These are phyloP conservation scores for Eonycteris spelaea DNA, from an alignment of 2,113 vertebrate genomes.

Conservation along the genomic window DNA sequence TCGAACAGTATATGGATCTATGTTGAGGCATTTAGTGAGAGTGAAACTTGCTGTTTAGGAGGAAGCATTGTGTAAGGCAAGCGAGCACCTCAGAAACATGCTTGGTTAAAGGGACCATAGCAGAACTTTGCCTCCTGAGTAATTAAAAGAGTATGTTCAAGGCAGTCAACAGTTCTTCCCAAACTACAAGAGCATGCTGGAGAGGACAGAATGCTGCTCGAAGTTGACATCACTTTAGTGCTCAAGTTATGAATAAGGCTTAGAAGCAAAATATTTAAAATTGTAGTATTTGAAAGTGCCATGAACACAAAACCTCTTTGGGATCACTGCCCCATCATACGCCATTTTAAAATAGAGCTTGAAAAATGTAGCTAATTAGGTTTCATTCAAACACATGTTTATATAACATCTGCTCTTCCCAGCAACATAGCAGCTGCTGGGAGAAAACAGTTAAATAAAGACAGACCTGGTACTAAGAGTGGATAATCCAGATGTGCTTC, in stretches of 20 bases:
- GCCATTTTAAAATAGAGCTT: slow-evolving; percentile 45
- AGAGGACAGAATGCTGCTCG: neutral
- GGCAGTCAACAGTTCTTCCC: neutral
- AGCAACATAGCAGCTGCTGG: slow-evolving; percentile 22
- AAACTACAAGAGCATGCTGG: neutral
- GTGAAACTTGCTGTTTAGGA: neutral
- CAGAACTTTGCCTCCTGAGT: neutral
- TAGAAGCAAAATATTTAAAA: neutral
- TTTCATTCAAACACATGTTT: slow-evolving; percentile 61
- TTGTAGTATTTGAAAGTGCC: neutral
- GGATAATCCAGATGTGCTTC: neutral
- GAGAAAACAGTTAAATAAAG: neutral
- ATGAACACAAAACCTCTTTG: slow-evolving; percentile 17
- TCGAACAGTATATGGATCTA: neutral
- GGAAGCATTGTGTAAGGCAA: neutral
- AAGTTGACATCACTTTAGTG: fast-evolving
- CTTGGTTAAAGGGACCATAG: neutral
- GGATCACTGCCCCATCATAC: neutral
- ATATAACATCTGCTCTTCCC: slow-evolving; percentile 49
- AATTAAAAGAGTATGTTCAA: neutral
- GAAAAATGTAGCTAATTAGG: slow-evolving; percentile 52
- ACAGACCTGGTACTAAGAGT: neutral
- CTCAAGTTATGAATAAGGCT: neutral
- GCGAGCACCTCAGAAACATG: neutral
- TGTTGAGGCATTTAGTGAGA: neutral